phyloP scores from a whole-genome alignment of 2,113 vertebrate genomes.

The Labrus mixtus region DNA sequence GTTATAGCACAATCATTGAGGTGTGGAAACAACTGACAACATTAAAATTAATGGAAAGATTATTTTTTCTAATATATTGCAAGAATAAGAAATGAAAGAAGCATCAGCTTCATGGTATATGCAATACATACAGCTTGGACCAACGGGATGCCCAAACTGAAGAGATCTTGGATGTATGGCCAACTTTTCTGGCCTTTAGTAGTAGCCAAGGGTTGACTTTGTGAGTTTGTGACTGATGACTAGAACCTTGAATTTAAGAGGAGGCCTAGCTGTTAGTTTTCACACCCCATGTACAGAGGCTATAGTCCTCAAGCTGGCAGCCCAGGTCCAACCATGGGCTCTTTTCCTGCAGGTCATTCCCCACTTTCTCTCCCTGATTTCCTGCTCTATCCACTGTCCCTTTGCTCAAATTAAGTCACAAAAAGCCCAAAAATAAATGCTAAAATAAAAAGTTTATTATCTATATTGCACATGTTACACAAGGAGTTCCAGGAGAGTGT shows the following conservation, averaged over 20 bases:
- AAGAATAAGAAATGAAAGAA: constrained; percentile 32
- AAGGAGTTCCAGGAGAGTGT: not conserved
- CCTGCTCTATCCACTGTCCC: no score
- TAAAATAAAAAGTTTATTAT: no score
- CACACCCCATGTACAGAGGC: no score
- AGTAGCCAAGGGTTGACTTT: not conserved
- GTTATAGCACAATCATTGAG: constrained; percentile 28
- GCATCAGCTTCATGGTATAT: constrained; percentile 15
- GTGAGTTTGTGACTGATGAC: no score
- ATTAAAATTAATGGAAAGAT: constrained; percentile 58
- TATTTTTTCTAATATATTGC: constrained; percentile 32
- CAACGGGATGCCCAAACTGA: not conserved
- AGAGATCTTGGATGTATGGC: not conserved
- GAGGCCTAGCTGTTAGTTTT: no score
- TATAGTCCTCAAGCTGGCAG: no score
- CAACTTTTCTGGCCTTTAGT: not conserved
- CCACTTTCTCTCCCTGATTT: no score
- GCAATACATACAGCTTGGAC: constrained; percentile 7
- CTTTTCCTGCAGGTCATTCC: no score
- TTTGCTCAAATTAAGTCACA: no score
- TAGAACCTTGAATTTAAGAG: no score
- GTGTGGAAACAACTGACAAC: constrained; percentile 64
- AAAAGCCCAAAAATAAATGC: no score
- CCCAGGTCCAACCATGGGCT: no score
- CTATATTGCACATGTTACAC: not conserved